Base-by-base conservation (phyloP, 2,797 vertebrate species). In the Spheniscus humboldti region DNA sequence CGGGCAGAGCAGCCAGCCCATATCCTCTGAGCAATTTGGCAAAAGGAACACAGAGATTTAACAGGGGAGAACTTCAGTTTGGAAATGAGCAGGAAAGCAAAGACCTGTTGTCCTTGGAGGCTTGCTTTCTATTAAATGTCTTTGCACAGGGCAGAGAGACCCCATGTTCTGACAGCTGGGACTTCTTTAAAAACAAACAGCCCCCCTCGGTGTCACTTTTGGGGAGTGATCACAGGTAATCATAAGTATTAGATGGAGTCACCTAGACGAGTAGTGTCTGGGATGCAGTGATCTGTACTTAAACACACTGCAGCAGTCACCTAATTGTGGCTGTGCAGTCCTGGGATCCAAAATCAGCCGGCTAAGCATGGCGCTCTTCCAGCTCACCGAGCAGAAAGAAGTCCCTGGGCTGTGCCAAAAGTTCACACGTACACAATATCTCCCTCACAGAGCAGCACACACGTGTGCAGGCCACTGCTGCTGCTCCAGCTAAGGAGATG, bases 181-280 rank as follows among this genome's bases (percentile, higher is more conserved):
- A 47, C 30, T 69, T 52, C 60, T 64, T 78, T 47, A 55, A 57
- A 64, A 89, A 23, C 52, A 80, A 52, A 1, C 24, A 69, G 8
- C 33, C 23, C 18, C 35, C 18, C 47, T n/a, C 0, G 0, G 17
- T 31, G 48, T 67, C 3, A 0, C 23, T 13, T n/a, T 3, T 66
- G 55, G 72, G 53, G 60, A 73, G 43, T 35, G 66, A 13, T 31
- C 62, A 11, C 33, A 73, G 67, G 45, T 37, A 48, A 53, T 13
- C 43, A 11, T 48, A 62, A n/a, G 56, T 4, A 23, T 48, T 39
- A 48, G 39, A 41, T 6, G 66, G 62, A 94, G 73, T 73, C 62
- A n/a, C 52, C 31, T 13, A 7, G 41, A 11, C 5, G 50, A 80
- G 53, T 33, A 82, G 63, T 7, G 74, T 43, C 80, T 79, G 57